Base-by-base conservation (phyloP, 2,888 invertebrate species). In the Drepanosiphum platanoidis region DNA sequence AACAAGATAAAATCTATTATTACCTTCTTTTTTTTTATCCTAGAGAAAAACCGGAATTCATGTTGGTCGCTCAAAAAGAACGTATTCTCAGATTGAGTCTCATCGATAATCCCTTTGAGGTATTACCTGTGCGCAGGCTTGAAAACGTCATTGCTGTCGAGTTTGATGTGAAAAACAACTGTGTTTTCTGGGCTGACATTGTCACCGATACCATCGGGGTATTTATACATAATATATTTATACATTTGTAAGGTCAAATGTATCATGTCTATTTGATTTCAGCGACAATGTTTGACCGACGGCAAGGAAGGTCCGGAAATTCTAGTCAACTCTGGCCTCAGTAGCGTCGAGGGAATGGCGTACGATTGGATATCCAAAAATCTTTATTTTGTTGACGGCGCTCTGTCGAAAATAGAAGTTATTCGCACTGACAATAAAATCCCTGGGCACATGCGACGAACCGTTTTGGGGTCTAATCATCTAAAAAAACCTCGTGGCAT, bases 141-240 rank as follows among this genome's bases (percentile, higher is more conserved):
- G 93, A 93, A 88, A 95, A 96, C 89, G 95, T 96, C 0, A 95
- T 96, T 71, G 95, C 96, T 0, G 92, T 97, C 30, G 97, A 97
- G 89, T 97, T 94, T 89, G 96, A 97, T 89, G 92, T 95, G 90
- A 92, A 92, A 86, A 94, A 94, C 87, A 95, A 96, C 88, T 96
- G 96, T 89, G 91, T 97, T 1, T 97, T 94, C 89, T 97, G 96
- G 95, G 96, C 96, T 1, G 96, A 97, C 89, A 95, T 95, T 86
- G 93, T 94, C 80, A 90, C 93, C 13, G 95, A 96, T 88, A 93
- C 93, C 34, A 96, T 97, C 87, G 93, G 93, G 86, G 91, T 91
- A 88, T 71, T 52, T 52, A 22, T 46, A 72, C 27, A 74, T 66
- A 15, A 11, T 36, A 34, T 15, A 74, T 32, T 52, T 15, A 13